These are phyloP conservation scores for Cebidichthys violaceus DNA, from an alignment of 2,113 vertebrate species.

Conservation along the genomic window DNA sequence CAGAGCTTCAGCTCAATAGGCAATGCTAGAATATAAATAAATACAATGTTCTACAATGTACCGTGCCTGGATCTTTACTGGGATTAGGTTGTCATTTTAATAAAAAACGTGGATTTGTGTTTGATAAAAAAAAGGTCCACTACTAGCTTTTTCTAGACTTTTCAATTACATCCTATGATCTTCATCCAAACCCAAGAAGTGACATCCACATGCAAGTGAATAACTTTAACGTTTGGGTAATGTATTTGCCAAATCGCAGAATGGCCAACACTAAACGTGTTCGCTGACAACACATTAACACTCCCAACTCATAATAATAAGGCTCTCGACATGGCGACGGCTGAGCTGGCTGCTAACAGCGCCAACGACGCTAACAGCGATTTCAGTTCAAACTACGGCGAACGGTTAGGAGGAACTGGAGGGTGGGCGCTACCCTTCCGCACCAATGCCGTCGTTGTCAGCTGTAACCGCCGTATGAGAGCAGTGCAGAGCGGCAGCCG, in stretches of 20 bases:
- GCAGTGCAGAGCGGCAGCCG: too few relatives aligned
- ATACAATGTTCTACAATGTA: background rate
- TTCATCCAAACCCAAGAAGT: too few relatives aligned
- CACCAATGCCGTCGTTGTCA: too few relatives aligned
- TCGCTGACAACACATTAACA: background rate
- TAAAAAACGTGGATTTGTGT: background rate
- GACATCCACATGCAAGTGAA: too few relatives aligned
- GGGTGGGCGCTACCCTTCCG: background rate
- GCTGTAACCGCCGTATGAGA: too few relatives aligned
- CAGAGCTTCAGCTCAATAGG: background rate
- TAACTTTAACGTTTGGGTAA: background rate
- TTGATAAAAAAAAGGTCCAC: background rate
- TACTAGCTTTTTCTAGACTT: background rate
- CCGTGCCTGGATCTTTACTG: background rate
- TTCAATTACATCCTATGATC: too few relatives aligned
- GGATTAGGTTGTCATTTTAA: background rate
- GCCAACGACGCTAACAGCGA: background rate
- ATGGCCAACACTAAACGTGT: too few relatives aligned
- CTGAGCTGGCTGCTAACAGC: background rate
- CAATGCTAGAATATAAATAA: background rate
- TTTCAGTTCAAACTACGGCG: background rate
- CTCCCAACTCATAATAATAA: too few relatives aligned
- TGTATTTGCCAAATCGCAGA: background rate
- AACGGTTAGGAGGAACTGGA: too few relatives aligned
- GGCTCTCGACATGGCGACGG: too few relatives aligned